Conservation (phyloP, 53 echinoderm and acorn worm species). For the Patiria pectinifera region DNA sequence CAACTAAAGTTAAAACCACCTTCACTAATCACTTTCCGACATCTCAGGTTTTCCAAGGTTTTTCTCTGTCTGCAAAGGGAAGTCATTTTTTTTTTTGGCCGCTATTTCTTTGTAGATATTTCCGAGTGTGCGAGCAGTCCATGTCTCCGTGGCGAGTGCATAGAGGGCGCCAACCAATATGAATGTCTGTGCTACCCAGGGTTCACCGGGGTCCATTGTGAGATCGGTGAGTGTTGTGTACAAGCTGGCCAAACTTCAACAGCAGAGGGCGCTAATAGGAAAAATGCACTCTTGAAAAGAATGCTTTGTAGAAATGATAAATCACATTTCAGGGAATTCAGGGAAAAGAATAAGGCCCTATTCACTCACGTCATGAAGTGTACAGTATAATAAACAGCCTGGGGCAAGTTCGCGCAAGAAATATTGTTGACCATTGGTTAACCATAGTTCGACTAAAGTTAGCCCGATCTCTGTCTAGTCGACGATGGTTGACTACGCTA, state of each 20-base stretch:
- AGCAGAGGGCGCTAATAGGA: background rate
- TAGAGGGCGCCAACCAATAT: conserved; percentile 48
- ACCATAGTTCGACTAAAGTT: no score
- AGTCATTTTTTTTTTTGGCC: background rate
- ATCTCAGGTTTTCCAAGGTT: background rate
- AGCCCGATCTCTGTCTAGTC: no score
- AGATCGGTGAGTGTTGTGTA: conserved; percentile 7
- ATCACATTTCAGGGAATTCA: no score
- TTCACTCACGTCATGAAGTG: no score
- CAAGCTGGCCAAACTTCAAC: background rate
- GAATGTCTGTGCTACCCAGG: conserved; percentile 65
- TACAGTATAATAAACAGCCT: no score
- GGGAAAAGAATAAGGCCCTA: no score
- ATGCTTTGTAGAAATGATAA: no score
- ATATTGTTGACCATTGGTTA: no score
- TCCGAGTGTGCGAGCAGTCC: conserved; percentile 64
- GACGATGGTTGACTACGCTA: no score
- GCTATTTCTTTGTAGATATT: conserved; percentile 9
- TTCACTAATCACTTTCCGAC: background rate
- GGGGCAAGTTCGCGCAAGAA: no score
- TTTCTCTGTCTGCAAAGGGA: background rate
- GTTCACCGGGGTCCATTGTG: conserved; percentile 33
- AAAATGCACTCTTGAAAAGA: no score
- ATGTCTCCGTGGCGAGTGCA: conserved; percentile 57
- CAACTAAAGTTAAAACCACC: no score